phyloP scores from a whole-genome alignment of 1,140 invertebrate species.

The Heterodera schachtii region DNA sequence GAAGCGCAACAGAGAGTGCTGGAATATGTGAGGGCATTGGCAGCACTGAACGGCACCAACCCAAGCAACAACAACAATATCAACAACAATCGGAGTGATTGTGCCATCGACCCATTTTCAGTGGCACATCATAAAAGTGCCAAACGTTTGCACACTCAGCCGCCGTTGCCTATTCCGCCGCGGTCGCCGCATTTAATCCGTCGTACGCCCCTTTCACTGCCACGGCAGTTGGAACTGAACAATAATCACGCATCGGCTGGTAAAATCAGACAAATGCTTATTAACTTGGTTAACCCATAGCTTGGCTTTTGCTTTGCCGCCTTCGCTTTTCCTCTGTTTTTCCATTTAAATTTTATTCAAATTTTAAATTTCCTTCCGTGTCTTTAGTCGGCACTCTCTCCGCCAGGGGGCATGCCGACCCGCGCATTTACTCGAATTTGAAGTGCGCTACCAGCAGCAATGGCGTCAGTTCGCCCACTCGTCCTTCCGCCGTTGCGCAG shows the following conservation, averaged over 20 bases:
- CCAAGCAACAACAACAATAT: not conserved
- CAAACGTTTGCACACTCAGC: not conserved
- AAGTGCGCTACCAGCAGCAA: not conserved
- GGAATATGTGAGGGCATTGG: constrained; percentile 19
- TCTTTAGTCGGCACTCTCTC: constrained; percentile 42
- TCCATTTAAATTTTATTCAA: too few species aligned
- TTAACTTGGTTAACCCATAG: not conserved
- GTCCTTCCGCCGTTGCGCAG: constrained; percentile 5
- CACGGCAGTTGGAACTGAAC: constrained; percentile 21
- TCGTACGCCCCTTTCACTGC: constrained; percentile 18
- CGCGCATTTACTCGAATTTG: constrained; percentile 28
- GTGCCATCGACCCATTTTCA: not conserved
- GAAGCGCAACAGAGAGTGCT: constrained; percentile 14
- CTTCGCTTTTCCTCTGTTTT: not conserved
- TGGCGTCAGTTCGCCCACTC: constrained; percentile 11
- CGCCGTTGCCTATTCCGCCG: constrained; percentile 17
- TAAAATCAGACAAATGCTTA: not conserved
- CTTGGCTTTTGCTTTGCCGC: constrained; percentile 26
- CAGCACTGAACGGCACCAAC: constrained; percentile 8
- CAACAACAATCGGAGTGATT: not conserved
- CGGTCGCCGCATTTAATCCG: constrained; percentile 4
- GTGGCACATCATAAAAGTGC: not conserved
- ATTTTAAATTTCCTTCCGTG: not conserved
- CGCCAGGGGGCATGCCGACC: constrained; percentile 4
- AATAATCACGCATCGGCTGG: not conserved